Conservation (phyloP, 2,888 invertebrate genomes). For the Cancer borealis region DNA sequence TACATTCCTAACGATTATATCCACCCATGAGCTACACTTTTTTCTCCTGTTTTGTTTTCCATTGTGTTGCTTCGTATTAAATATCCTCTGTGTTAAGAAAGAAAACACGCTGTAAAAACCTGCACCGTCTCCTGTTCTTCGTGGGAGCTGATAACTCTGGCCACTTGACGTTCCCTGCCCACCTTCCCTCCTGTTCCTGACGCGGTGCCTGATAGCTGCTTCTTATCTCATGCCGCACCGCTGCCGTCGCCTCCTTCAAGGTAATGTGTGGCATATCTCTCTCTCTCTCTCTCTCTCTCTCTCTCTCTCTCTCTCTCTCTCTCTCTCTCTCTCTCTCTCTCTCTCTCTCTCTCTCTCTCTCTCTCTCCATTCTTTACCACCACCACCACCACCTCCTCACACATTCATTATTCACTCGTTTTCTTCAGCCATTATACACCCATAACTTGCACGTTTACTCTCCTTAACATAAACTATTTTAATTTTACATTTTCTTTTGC, state of each 20-base stretch:
- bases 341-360: too few species aligned
- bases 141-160: not conserved
- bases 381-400: too few species aligned
- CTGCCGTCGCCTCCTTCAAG: slow-evolving; percentile 11
- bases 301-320: slow-evolving; percentile 2
- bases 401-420: too few species aligned
- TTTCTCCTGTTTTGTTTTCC: too few species aligned
- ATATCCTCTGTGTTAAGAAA: not conserved
- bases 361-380: too few species aligned
- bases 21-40: too few species aligned
- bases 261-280: not conserved
- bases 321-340: too few species aligned
- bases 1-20: too few species aligned
- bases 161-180: not conserved
- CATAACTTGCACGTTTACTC: too few species aligned
- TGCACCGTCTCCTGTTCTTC: not conserved
- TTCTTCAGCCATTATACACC: too few species aligned
- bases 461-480: too few species aligned
- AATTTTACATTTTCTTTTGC: not conserved
- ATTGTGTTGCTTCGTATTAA: too few species aligned
- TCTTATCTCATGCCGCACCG: not conserved
- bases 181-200: slow-evolving; percentile 5
- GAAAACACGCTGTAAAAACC: not conserved
- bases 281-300: not conserved
- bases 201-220: not conserved